Evolutionary conservation across 53 echinoderm and acorn worm genomes (phyloP), one percentile per base, ranked within the genome.

Genomic region (Mesocentrotus franciscanus): DNA sequence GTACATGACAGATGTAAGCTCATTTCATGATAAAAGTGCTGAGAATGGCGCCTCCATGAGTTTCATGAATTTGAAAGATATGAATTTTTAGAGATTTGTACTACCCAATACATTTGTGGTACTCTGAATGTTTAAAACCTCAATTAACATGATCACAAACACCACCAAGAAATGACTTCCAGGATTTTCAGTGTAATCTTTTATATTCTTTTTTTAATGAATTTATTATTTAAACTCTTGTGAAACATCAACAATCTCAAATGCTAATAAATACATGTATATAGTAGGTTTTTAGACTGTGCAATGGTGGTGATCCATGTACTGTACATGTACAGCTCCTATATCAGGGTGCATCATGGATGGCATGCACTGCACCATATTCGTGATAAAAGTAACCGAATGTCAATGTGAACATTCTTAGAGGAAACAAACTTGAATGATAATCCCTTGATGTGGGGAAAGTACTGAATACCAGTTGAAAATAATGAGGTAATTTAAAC

Each of bases 401-500:
- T 74, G 74, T 29, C 74, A 10, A 32, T 74, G 30, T 74, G 74
- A 74, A 74, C 32, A 30, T 74, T 74, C 74, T 74, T 29, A 9
- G 32, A 74, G 29, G 74, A 74, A 74, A 30, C 32, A 74, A 32
- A 11, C 74, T 74, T 74, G 74, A 29, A 8, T 30, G 74, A 74
- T 74, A 74, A 17, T 74, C 32, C 2, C 3, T 10, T 74, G 9
- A 74, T 74, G 74, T 74, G 27, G 74, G 5, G 74, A 10, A 30
- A 74, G 74, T 18, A 32, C 74, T 29, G 29, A 74, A 74, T 27
- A 74, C 74, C 74, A 74, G 74, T 74, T 74, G 32, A 74, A 74
- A 74, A 74, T 74, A 74, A 74, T 12, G 74, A 74, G 74, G 74
- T 74, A 74, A 74, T 74, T 74, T 30, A 32, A 74, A 74, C 74